phyloP scores from a whole-genome alignment of 53 echinoderm and acorn worm genomes.

The Paelopatides confundens region DNA sequence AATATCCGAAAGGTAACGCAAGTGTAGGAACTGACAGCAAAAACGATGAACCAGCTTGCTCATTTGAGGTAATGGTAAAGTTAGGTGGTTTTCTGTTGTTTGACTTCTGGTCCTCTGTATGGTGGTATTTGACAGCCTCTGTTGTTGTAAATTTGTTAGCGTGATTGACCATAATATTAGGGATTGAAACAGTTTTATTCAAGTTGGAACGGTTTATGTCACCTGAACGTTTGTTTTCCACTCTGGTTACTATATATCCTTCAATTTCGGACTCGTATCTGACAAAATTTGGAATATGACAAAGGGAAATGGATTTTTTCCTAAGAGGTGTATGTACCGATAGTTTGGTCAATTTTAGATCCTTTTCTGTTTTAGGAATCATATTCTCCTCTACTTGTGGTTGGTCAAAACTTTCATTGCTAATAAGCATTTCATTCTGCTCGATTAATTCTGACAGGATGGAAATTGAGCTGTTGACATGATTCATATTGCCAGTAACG shows the following conservation, averaged over 20 bases:
- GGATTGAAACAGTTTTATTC: background rate
- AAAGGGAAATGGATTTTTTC: slow-evolving; percentile 21
- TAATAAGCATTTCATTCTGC: background rate
- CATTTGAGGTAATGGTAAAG: background rate
- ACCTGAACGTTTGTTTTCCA: background rate
- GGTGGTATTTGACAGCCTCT: background rate
- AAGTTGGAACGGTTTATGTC: background rate
- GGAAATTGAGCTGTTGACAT: slow-evolving; percentile 38
- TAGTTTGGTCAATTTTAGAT: background rate
- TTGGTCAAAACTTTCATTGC: background rate
- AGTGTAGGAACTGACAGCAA: slow-evolving; percentile 12
- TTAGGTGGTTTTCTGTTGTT: background rate
- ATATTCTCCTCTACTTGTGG: background rate
- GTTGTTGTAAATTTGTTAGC: background rate
- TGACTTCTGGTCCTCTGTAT: background rate
- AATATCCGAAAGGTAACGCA: slow-evolving; percentile 2
- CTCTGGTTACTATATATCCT: too few species aligned
- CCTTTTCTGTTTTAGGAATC: background rate
- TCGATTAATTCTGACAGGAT: slow-evolving; percentile 28
- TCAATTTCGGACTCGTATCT: background rate
- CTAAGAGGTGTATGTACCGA: slow-evolving; percentile 6
- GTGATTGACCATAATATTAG: slow-evolving; percentile 5
- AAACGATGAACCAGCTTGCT: background rate
- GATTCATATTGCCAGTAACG: background rate
- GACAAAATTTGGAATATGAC: background rate